Conservation (phyloP, 2,797 vertebrate species). For the Enteromius mattozi region DNA sequence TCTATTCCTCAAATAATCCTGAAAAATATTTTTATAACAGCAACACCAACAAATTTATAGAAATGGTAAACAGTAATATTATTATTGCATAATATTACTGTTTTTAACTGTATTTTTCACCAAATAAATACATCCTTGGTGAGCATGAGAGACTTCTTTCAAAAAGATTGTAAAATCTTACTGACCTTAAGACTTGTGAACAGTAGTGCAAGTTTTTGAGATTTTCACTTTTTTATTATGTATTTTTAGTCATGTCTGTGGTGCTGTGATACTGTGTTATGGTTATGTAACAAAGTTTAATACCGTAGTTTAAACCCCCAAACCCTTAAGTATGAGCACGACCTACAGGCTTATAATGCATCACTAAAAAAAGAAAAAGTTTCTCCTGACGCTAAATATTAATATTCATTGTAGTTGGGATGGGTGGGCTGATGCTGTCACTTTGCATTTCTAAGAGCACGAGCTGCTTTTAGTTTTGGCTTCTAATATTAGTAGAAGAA, state of each 20-base stretch:
- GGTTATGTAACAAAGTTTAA: not conserved
- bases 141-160: not conserved
- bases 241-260: not conserved
- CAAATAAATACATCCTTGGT: not conserved
- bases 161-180: not conserved
- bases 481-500: conserved; percentile 24
- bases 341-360: not conserved
- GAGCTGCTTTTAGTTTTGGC: conserved; percentile 20
- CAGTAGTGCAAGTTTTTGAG: not conserved
- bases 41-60: no score
- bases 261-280: not conserved
- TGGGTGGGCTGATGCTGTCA: conserved; percentile 25
- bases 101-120: not conserved
- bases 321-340: not conserved
- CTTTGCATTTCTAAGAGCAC: conserved; percentile 33
- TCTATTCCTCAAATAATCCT: not conserved
- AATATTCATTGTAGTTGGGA: conserved; percentile 37
- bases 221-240: not conserved
- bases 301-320: not conserved
- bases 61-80: not conserved
- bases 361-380: not conserved
- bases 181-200: not conserved
- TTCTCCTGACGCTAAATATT: conserved; percentile 11
- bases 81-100: not conserved
- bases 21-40: not conserved